A percentile compares a stretch with the other conserved stretches of the same genome.
Conservation (phyloP, 2,113 vertebrate genomes). For the Ellobius talpinus region DNA sequence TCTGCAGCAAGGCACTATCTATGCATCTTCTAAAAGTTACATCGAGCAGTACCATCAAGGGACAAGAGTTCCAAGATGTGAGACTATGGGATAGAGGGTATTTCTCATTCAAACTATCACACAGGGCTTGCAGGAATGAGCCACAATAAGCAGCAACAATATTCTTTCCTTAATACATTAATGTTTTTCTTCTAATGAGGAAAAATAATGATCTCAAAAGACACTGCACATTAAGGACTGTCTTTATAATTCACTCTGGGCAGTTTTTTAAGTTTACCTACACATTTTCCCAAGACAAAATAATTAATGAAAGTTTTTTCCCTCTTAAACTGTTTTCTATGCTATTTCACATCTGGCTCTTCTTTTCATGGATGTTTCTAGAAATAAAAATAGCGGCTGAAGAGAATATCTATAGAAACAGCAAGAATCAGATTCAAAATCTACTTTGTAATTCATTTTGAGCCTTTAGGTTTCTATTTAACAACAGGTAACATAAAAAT, state of each 20-base stretch:
- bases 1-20: background rate
- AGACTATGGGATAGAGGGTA: background rate
- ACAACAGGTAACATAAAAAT: background rate
- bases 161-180: background rate
- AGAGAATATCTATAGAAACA: slow-evolving; percentile 14
- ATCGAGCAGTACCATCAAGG: too few relatives aligned
- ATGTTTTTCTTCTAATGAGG: background rate
- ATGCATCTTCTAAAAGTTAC: background rate
- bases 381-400: slow-evolving; percentile 61
- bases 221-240: background rate
- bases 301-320: background rate
- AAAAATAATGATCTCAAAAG: slow-evolving; percentile 16
- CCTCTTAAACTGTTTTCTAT: slow-evolving; percentile 38
- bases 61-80: background rate
- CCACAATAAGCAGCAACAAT: too few relatives aligned
- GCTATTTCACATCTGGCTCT: slow-evolving; percentile 63
- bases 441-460: background rate
- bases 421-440: slow-evolving; percentile 26
- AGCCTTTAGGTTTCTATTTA: background rate
- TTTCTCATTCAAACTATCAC: background rate
- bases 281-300: slow-evolving; percentile 15
- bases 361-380: slow-evolving; percentile 56
- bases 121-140: background rate
- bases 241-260: background rate
- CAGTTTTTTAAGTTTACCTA: slow-evolving; percentile 27